Base-by-base conservation (phyloP, 2,888 invertebrate species). In the Rotaria magnacalcarata region DNA sequence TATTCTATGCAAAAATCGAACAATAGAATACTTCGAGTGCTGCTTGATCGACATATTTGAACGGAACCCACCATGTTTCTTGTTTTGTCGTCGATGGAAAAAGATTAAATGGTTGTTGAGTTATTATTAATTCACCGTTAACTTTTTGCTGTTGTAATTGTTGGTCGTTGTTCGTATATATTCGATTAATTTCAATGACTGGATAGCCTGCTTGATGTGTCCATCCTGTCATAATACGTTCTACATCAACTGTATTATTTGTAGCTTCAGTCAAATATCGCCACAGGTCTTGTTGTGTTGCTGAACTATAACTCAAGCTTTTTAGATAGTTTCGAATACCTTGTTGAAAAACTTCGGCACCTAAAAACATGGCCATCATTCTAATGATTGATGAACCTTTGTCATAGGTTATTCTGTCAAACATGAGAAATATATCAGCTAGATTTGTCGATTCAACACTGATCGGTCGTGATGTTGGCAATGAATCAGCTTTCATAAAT, bases 401-500 rank as follows among this genome's bases (percentile, higher is more conserved):
- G 90, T 95, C 94, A 92, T 97, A 98, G 56, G 97, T 96, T 89
- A 98, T 97, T 89, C 95, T 95, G 92, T 98, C 97, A 92, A 97
- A 98, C 88, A 98, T 97, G 91, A 97, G 96, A 91, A 96, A 96
- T 87, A 97, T 95, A 91, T 97, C 97, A 19, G 94, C 94, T 0
- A 97, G 97, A 92, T 96, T 74, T 19, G 67, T 84, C 27, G 85
- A 52, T 11, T 84, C 75, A 6, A 86, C 34, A 24, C 85, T 84
- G 4, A 86, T 75, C 14, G 86, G 86, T 41, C 80, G 86, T 6
- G 85, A 75, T 4, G 84, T 84, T 21, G 58, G 80, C 14, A 85
- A 54, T 27, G 85, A 74, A 58, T 86, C 86, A 19, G 47, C 34
- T 50, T 85, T 47, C 85, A 86, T 86, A 14, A 84, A 50, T 47